Evolutionary conservation across 2,888 invertebrate species (phyloP), one percentile per base, ranked within the genome.

Genomic region (Sipha maydis): DNA sequence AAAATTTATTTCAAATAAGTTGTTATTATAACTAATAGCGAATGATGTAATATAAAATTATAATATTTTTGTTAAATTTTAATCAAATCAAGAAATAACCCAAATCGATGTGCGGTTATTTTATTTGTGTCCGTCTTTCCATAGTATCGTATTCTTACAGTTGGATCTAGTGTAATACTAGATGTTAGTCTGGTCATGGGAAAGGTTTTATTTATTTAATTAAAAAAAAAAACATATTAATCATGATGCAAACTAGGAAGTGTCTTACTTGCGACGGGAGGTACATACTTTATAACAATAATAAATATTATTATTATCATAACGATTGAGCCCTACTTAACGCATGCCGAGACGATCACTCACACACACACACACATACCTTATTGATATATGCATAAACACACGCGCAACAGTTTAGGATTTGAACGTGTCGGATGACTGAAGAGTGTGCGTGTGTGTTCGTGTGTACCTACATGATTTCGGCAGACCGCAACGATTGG

Each of bases 401-500:
- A 61, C 54, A 54, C 73, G n/a, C 85, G 34, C n/a, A 38, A 69
- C 54, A 28, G 56, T 54, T 71, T n/a, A 75, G n/a, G 73, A 67
- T 78, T 82, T 67, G 67, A 82, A 80, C 75, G 88, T 82, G 88
- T 88, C 88, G 88, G 88, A 75, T 86, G 86, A 86, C 86, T 75
- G 82, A 48, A 82, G 75, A 19, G 9, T n/a, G 9, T 14, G 69
- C 14, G 11, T 34, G 9, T n/a, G 9, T 14, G 69, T 28, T 11
- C 3, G n/a, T 28, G n/a, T 28, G 28, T 28, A 28, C 69, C 28
- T 28, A 25, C 41, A 54, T 61, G 67, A 82, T 88, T 82, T 88
- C 88, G 88, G 48, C 73, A 88, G 88, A 88, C 88, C 88, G 88
- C 88, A 82, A 88, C 88, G 88, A 82, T 88, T 82, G 82, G 88